A percentile compares a stretch with the other conserved stretches of the same genome.
These are phyloP conservation scores for Orchesellides sinensis DNA, from an alignment of 2,888 invertebrate genomes.

Conservation along the genomic window DNA sequence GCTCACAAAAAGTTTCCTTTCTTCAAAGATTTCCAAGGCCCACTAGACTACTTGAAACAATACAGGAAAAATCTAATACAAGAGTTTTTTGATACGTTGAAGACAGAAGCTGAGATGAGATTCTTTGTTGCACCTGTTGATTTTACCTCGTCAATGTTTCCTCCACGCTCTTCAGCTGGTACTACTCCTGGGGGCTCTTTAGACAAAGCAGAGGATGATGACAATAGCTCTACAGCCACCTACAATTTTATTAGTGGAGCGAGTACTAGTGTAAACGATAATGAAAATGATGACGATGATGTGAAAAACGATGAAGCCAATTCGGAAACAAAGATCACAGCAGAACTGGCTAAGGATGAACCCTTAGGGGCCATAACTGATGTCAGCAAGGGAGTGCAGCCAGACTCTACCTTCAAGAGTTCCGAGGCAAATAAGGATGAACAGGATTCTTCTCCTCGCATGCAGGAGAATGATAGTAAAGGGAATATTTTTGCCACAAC, in stretches of 20 bases:
- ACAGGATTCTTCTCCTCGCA: neutral
- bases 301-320: too few species aligned
- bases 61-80: slow-evolving; percentile 64
- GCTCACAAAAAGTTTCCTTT: slow-evolving; percentile 26
- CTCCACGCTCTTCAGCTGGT: neutral
- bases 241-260: neutral
- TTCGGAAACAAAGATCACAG: too few species aligned
- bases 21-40: slow-evolving; percentile 53
- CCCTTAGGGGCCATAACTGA: too few species aligned
- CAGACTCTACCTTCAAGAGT: too few species aligned
- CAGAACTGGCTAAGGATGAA: too few species aligned
- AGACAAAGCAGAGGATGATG: neutral
- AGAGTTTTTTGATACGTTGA: slow-evolving; percentile 66
- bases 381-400: too few species aligned
- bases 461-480: too few species aligned
- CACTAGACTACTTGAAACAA: slow-evolving; percentile 63
- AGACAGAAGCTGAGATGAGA: slow-evolving; percentile 62
- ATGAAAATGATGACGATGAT: slow-evolving; percentile 11
- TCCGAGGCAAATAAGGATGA: neutral
- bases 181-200: neutral
- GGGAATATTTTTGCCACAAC: slow-evolving; percentile 3
- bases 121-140: slow-evolving; percentile 43
- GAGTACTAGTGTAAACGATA: neutral
- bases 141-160: neutral
- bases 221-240: neutral